A percentile compares a stretch with the other conserved stretches of the same genome.
Conservation (phyloP, 2,113 vertebrate genomes). For the Xenopus borealis region DNA sequence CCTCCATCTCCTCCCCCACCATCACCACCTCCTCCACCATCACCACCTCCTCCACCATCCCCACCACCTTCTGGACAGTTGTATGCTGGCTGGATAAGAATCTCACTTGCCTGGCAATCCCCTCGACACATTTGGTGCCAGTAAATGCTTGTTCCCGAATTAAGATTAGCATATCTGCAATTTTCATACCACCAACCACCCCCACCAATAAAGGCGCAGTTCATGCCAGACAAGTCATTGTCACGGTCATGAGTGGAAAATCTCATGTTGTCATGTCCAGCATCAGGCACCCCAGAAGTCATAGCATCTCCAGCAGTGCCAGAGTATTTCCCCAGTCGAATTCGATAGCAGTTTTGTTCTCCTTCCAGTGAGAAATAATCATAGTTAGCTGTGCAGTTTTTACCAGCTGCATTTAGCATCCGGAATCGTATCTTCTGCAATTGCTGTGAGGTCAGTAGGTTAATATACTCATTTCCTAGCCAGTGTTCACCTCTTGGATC, state of each 20-base stretch:
- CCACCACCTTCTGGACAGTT: conserved; percentile 47
- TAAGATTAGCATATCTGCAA: conserved; percentile 52
- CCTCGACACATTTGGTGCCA: conserved; percentile 58
- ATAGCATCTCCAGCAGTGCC: conserved; percentile 56
- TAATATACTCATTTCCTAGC: conserved; percentile 60
- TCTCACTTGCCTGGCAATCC: conserved; percentile 55
- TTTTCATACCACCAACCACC: conserved; percentile 58
- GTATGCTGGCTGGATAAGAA: conserved; percentile 55
- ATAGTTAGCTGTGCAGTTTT: conserved; percentile 38
- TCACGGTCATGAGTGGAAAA: conserved; percentile 58
- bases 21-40: conserved; percentile 52
- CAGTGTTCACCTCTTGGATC: conserved; percentile 48
- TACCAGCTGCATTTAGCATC: conserved; percentile 42
- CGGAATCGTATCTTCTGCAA: conserved; percentile 56
- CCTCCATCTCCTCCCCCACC: conserved; percentile 38
- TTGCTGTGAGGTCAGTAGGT: conserved; percentile 52
- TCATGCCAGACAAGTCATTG: conserved; percentile 56
- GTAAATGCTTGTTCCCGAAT: conserved; percentile 49
- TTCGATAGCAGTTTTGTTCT: conserved; percentile 50
- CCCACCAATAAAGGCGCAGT: conserved; percentile 56
- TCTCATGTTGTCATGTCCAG: conserved; percentile 62
- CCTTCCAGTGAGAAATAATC: conserved; percentile 47
- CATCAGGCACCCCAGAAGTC: conserved; percentile 53
- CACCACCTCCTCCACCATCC: conserved; percentile 34
- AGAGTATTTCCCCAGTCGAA: conserved; percentile 53